These are phyloP conservation scores for Iselma pallidipennis DNA, from an alignment of 2,888 invertebrate species.

Conservation along the genomic window DNA sequence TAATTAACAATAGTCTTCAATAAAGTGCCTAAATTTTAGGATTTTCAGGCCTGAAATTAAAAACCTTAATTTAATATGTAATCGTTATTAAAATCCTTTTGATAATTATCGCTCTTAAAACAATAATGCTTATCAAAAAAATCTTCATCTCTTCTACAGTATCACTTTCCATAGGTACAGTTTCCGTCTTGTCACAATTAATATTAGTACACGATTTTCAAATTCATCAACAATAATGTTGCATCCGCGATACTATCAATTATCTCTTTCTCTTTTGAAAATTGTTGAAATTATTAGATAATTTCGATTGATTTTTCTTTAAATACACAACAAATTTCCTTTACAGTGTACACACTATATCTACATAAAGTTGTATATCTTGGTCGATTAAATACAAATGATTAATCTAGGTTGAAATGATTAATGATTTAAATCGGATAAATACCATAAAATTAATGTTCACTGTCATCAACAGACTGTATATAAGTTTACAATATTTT, in stretches of 20 bases:
- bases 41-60: background rate
- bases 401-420: slow-evolving; percentile 1
- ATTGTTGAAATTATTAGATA: background rate
- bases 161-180: background rate
- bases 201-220: background rate
- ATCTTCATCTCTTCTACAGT: background rate
- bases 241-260: background rate
- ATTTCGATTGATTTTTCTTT: background rate
- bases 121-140: background rate
- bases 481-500: background rate
- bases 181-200: background rate
- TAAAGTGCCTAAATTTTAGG: background rate
- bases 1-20: background rate
- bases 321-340: too few species aligned
- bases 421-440: slow-evolving; percentile 1
- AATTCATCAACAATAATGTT: background rate
- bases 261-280: background rate
- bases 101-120: background rate
- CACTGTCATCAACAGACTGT: background rate
- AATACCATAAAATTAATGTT: background rate
- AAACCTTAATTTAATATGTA: too few species aligned
- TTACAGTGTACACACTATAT: too few species aligned
- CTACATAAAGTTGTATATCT: background rate
- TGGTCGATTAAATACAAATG: background rate
- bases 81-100: background rate